Conservation (phyloP, 1,140 invertebrate species). For the Orussus abietinus region DNA sequence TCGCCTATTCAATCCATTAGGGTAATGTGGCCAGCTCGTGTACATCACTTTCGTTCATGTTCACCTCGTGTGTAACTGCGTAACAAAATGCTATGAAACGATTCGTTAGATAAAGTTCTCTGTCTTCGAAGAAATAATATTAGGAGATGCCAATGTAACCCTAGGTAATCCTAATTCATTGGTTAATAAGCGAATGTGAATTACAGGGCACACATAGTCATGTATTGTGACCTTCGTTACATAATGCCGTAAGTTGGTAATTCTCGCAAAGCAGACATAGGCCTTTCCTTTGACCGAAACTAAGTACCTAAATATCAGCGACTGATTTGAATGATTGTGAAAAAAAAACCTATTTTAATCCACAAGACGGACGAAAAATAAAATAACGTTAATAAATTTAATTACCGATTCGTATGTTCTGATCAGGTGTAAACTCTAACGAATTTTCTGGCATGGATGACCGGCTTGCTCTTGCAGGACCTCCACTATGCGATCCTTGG, state of each 20-base stretch:
- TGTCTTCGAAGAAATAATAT: too few relatives aligned
- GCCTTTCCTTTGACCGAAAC: too few relatives aligned
- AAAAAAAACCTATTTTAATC: too few relatives aligned
- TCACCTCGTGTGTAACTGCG: constrained; percentile 14
- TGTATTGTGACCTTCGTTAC: constrained; percentile 3
- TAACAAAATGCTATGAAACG: too few relatives aligned
- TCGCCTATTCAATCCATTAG: constrained; percentile 49
- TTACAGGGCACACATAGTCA: neutral
- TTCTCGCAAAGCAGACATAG: neutral
- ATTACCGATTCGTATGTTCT: constrained; percentile 21
- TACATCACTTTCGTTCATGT: constrained; percentile 39
- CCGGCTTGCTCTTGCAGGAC: constrained; percentile 20
- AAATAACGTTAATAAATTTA: constrained; percentile 14
- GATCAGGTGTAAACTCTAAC: constrained; percentile 26
- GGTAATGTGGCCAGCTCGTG: constrained; percentile 24
- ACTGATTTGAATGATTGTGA: too few relatives aligned
- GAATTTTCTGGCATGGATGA: constrained; percentile 24
- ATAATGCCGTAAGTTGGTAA: neutral
- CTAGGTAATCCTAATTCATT: constrained; percentile 1
- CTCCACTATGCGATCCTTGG: constrained; percentile 30
- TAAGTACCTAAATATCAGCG: too few relatives aligned
- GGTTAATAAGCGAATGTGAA: neutral
- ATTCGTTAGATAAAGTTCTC: too few relatives aligned
- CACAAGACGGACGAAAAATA: too few relatives aligned
- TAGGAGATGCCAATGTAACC: too few relatives aligned